These are phyloP conservation scores for Atherix ibis DNA, from an alignment of 2,888 invertebrate genomes.

Conservation along the genomic window DNA sequence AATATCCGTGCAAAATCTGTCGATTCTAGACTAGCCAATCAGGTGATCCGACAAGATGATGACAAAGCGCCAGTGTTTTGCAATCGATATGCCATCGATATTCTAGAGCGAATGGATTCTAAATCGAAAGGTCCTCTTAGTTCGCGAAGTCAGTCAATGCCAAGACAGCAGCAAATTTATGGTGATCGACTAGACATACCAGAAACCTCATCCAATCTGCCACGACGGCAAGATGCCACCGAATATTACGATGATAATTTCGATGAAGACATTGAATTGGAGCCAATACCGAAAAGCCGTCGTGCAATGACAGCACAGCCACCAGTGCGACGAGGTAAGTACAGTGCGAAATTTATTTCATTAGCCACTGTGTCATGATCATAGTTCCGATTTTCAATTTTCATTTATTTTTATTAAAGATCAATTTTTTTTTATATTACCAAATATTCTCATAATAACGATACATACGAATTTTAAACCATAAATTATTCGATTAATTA, in stretches of 20 bases:
- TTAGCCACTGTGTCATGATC: not conserved
- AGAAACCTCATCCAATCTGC: conserved; percentile 16
- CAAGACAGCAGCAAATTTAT: conserved; percentile 15
- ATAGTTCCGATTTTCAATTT: too few relatives aligned
- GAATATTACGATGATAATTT: conserved; percentile 20
- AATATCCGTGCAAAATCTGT: conserved; percentile 25
- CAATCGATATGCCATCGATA: conserved; percentile 52
- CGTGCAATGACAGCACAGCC: conserved; percentile 7
- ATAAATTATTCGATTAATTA: too few relatives aligned
- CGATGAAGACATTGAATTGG: conserved; percentile 23
- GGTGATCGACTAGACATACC: conserved; percentile 27
- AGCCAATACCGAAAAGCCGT: conserved; percentile 14
- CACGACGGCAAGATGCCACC: too few relatives aligned
- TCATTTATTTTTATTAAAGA: too few relatives aligned
- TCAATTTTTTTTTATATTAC: too few relatives aligned
- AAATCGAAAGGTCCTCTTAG: conserved; percentile 4
- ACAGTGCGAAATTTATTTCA: conserved; percentile 11
- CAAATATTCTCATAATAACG: too few relatives aligned
- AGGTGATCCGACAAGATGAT: conserved; percentile 25
- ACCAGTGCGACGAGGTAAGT: conserved; percentile 12
- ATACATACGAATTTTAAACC: too few relatives aligned
- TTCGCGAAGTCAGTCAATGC: conserved; percentile 14
- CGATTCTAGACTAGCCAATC: conserved; percentile 24
- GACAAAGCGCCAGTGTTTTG: conserved; percentile 47
- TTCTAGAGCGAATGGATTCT: conserved; percentile 11